Percentiles rank a stretch among this genome's conserved stretches.
These are phyloP conservation scores for Pica pica DNA, from an alignment of 2,113 vertebrate species.

Conservation along the genomic window DNA sequence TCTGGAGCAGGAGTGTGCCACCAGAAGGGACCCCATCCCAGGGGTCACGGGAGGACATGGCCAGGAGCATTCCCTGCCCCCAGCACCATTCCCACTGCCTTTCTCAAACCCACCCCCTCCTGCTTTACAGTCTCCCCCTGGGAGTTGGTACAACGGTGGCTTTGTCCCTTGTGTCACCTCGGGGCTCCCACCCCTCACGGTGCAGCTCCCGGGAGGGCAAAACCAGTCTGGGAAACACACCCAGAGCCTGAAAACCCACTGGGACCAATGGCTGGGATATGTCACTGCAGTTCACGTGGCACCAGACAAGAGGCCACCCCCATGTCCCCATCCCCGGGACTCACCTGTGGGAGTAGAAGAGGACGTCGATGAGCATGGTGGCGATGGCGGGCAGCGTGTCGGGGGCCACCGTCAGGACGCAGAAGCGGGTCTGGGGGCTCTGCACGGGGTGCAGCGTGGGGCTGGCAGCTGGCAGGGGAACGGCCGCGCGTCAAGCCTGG, in stretches of 20 bases:
- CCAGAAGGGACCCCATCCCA: not conserved
- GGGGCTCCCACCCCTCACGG: accelerated
- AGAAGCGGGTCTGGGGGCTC: slow-evolving; percentile 93
- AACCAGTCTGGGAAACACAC: not conserved
- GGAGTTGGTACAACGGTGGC: not conserved
- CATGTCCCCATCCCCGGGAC: accelerated
- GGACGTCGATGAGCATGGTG: slow-evolving; percentile 91
- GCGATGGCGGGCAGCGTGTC: slow-evolving; percentile 92
- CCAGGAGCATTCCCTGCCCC: not conserved
- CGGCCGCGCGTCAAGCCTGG: not conserved
- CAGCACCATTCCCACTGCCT: accelerated
- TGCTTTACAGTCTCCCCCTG: not conserved
- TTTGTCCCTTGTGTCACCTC: not conserved
- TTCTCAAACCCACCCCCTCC: not conserved
- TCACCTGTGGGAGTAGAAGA: slow-evolving; percentile 93
- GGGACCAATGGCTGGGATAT: not conserved
- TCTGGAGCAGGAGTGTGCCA: not conserved
- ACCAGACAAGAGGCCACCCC: not conserved
- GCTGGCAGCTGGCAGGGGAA: slow-evolving; percentile 70
- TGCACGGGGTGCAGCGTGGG: slow-evolving; percentile 89
- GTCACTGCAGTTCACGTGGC: not conserved
- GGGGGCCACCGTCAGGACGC: slow-evolving; percentile 90
- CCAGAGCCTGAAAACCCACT: not conserved
- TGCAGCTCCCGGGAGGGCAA: accelerated
- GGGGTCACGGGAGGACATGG: accelerated